These are phyloP conservation scores for Tetragnatha versicolor DNA, from an alignment of 1,140 invertebrate genomes.

Conservation along the genomic window DNA sequence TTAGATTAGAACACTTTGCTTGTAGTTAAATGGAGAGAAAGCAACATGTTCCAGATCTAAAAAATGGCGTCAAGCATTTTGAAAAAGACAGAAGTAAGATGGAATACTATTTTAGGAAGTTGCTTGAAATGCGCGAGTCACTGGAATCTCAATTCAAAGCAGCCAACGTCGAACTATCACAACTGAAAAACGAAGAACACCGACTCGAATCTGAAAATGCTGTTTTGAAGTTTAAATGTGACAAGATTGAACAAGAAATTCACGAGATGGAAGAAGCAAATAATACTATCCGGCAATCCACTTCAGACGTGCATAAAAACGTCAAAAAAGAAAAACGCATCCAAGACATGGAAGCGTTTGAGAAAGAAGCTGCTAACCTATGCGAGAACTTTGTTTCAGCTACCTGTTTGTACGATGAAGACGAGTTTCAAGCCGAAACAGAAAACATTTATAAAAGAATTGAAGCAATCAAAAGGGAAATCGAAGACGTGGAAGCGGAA, in stretches of 20 bases:
- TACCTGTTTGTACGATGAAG: background rate
- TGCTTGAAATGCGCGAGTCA: slow-evolving; percentile 2
- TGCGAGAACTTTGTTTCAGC: background rate
- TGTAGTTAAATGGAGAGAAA: slow-evolving; percentile 18
- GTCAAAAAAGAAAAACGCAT: slow-evolving; percentile 12
- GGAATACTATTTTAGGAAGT: background rate
- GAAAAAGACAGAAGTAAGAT: slow-evolving; percentile 16
- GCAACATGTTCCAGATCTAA: background rate
- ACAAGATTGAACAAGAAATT: slow-evolving; percentile 5
- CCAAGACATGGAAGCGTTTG: background rate
- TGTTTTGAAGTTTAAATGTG: background rate
- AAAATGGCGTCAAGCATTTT: background rate
- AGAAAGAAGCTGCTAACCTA: slow-evolving; percentile 3
- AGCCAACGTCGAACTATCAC: background rate
- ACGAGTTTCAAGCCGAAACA: slow-evolving; percentile 14
- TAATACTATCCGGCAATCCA: background rate
- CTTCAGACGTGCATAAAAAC: background rate
- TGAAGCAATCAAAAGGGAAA: background rate
- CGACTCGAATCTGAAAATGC: background rate
- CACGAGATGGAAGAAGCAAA: background rate
- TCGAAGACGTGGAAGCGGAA: background rate
- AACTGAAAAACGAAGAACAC: background rate
- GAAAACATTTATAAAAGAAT: background rate
- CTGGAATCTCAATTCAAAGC: background rate
- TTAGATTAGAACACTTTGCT: too few species aligned